Conservation (phyloP, 2,797 vertebrate species). For the Hydrocynus forskahlii region DNA sequence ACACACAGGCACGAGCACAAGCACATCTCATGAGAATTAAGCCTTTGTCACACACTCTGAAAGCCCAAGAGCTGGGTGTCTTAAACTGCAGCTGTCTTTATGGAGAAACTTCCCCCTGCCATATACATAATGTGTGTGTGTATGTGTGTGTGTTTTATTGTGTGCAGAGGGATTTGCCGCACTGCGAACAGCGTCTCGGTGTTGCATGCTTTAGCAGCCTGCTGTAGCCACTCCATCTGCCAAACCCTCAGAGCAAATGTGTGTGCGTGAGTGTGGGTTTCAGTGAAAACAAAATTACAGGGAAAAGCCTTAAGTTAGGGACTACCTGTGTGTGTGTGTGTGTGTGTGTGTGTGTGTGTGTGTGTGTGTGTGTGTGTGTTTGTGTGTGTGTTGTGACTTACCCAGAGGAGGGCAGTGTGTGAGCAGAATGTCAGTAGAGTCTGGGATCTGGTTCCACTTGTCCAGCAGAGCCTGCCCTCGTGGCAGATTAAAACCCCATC, state of each 20-base stretch:
- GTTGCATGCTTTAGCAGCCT: conserved; percentile 82
- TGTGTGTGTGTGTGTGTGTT: conserved; percentile 18
- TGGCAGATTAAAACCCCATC: conserved; percentile 97
- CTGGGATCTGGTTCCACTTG: conserved; percentile 98
- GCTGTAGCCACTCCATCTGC: conserved; percentile 86
- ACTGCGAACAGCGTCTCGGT: conserved; percentile 71
- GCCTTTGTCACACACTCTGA: conserved; percentile 49
- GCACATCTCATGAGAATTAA: conserved; percentile 49
- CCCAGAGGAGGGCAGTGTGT: conserved; percentile 96
- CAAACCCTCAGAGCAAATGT: conserved; percentile 64
- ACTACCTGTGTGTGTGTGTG: conserved; percentile 22
- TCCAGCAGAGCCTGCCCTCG: conserved; percentile 94
- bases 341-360: conserved; percentile 37
- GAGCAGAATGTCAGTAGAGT: conserved; percentile 92
- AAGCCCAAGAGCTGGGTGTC: conserved; percentile 51
- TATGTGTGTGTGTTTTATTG: conserved; percentile 57
- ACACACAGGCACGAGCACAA: conserved; percentile 33
- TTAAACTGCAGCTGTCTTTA: conserved; percentile 54
- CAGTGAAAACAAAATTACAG: conserved; percentile 38
- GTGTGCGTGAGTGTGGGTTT: conserved; percentile 40
- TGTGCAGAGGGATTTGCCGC: conserved; percentile 68
- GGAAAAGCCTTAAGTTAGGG: conserved; percentile 37
- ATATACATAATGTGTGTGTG: conserved; percentile 37
- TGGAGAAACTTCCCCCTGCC: conserved; percentile 38
- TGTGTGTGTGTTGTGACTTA: conserved; percentile 71